Evolutionary conservation across 2,888 invertebrate species (phyloP), one percentile per base, ranked within the genome.

Genomic region (Cosmia pyralina): DNA sequence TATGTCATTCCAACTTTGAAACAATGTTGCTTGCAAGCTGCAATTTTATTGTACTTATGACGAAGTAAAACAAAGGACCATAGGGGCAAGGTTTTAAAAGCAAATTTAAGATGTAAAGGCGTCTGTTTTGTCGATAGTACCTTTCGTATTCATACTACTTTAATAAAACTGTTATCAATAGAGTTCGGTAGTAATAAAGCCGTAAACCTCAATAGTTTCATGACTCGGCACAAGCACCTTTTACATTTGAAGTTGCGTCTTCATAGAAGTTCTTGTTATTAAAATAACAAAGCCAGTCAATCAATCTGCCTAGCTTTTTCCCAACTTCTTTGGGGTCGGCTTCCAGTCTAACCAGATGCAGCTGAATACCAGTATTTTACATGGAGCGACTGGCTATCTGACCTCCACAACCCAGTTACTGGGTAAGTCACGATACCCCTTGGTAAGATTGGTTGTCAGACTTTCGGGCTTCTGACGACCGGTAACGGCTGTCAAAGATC

Each of bases 151-250:
- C 8, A 4, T 55, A 7, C 28, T 17, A 57, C 17, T 8, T 19
- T 17, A 57, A 68, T 67, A 74, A 48, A 70, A 46, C 53, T 44
- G 53, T 50, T 57, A 72, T 75, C 60, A 62, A 75, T 75, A 38
- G 44, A 68, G 44, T 62, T 64, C 10, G 38, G 17, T 46, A 22
- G 11, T 57, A 46, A 48, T 41, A 57, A 41, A 74, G 48, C 10
- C 44, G 28, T 79, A 58, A 79, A 79, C 69, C 79, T 75, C 80
- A 79, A 79, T 79, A 64, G 50, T 19, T 70, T 67, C 46, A 64
- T 34, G 75, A 53, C 44, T 50, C 38, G 13, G 6, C 28, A 57
- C 22, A 46, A 75, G 46, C 70, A 80, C 75, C 70, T 75, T 75
- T 69, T 66, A 69, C 60, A 68, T 41, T 67, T 63, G 66, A 53